Base-by-base conservation (phyloP, 2,888 invertebrate genomes). In the Patella ulyssiponensis region DNA sequence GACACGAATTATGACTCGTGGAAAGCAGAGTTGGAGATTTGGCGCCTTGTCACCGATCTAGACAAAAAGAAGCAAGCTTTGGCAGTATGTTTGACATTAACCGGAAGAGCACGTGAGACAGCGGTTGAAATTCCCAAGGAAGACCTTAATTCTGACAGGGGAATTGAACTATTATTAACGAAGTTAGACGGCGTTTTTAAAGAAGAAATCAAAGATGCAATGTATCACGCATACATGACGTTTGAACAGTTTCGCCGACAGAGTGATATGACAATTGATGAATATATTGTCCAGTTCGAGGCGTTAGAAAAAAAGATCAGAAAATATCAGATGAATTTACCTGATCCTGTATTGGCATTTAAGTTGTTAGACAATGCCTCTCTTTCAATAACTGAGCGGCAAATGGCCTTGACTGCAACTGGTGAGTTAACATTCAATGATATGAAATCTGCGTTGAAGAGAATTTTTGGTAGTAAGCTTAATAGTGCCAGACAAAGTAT, bases 361-460 rank as follows among this genome's bases (percentile, higher is more conserved):
- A 75, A 51, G 11, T 23, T 69, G 9, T 23, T 74, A 64, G 75
- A 73, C 72, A 76, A 73, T 69, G 71, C 75, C 17, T 53, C 56
- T 44, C 73, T 79, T 27, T 75, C 76, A 17, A 20, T 56, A 5
- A 33, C 64, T 51, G 77, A 75, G 12, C 71, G 72, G 73, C 72
- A 77, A 69, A 53, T 75, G 56, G 77, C 73, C 2, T 76, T 79
- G 64, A 79, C 74, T 73, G 75, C 73, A 53, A 69, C 75, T 51
- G 76, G 20, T 73, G 70, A 77, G 23, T 27, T 73, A 12, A 76
- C 75, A 73, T 75, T 72, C 14, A 20, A 52, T 2, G 23, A 52
- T 12, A 72, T 78, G 78, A 78, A 76, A 73, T 76, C 78, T 33
- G 75, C 78, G 44, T 33, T 54, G 53, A 69, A 56, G 27, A n/a